Evolutionary conservation across 1,140 invertebrate species (phyloP), one percentile per base, ranked within the genome.

Genomic region (Bradysia coprophila): DNA sequence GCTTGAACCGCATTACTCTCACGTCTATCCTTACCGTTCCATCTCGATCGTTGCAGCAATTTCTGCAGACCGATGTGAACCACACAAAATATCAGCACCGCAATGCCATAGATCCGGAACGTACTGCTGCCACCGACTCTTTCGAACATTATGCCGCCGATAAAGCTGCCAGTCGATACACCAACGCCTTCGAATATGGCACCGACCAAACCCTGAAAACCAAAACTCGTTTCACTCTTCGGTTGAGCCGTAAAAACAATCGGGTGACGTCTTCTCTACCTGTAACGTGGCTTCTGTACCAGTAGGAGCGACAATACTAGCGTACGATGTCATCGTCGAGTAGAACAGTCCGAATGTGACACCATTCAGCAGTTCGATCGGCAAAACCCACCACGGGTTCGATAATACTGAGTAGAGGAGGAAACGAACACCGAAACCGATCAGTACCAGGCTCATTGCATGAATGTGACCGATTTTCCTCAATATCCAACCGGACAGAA

Each of bases 331-430:
- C 76, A 92, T 88, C 8, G 85, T 78, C 0, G 87, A 74, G 65
- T 88, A 94, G 54, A 86, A 85, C 44, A 94, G 66, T 10, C 89
- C 88, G 55, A 86, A 86, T 0, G 88, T 88, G 8, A 91, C 62
- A 13, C 88, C 87, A 62, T 93, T 86, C 6, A 87, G 62, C 42
- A 89, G 56, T 62, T 94, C 90, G 22, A 94, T 73, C 2, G 86
- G 76, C 41, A 95, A 62, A 42, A 79, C 72, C 57, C 71, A 73
- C 85, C 87, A 91, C 0, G 82, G 74, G 60, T 88, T 78, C 2
- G 65, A 64, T 21, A 92, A 59, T 21, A 82, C 57, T 4, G 88
- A 91, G 56, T 94, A 94, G 2, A 79, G 58, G 44, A 89, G 67
- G 52, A 90, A 89, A 36, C 89, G 72, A 1, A 78, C 49, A 38